Base-by-base conservation (phyloP, 2,888 invertebrate species). In the Altica lythri region DNA sequence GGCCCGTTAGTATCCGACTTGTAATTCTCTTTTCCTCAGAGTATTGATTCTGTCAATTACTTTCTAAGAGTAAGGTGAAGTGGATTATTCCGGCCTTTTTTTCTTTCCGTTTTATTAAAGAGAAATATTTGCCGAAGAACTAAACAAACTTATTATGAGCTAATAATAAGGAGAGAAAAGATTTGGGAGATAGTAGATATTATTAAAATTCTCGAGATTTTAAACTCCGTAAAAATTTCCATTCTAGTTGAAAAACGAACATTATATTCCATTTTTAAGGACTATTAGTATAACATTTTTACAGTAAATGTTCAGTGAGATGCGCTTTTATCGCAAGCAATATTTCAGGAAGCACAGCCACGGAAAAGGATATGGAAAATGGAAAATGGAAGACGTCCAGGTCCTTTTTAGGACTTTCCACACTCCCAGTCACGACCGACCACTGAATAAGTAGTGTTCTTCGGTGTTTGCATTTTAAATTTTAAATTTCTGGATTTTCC, bases 391-490 rank as follows among this genome's bases (percentile, higher is more conserved):
- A 51, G 51, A 54, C 54, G 44, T 59, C 50, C 51, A 47, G 50
- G 55, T 53, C 55, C 8, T 50, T 38, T 48, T 38, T 38, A 30
- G 18, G 38, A 48, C 48, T 48, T 46, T 55, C 51, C 50, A 42
- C 50, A 50, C 59, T 53, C 38, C 38, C 47, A 59, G 62, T 60
- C 59, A 57, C 59, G 59, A 56, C 60, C 62, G 60, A 59, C 53
- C 59, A 57, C 57, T 56, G 61, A 54, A 63, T 56, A 56, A 59
- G 55, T 59, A 58, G 57, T 61, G 60, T 59, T 57, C 60, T 51
- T 53, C 60, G 57, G 52, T 60, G 60, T 61, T 61, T 61, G 63
- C 61, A 63, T 63, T 63, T 63, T 61, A 61, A 61, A 63, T 63
- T 61, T 53, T 43, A 34, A 59, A 55, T 59, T 59, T 53, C 55